Percentiles rank a stretch among this genome's conserved stretches.
These are phyloP conservation scores for Parascotia fuliginaria DNA, from an alignment of 2,888 invertebrate genomes.

Conservation along the genomic window DNA sequence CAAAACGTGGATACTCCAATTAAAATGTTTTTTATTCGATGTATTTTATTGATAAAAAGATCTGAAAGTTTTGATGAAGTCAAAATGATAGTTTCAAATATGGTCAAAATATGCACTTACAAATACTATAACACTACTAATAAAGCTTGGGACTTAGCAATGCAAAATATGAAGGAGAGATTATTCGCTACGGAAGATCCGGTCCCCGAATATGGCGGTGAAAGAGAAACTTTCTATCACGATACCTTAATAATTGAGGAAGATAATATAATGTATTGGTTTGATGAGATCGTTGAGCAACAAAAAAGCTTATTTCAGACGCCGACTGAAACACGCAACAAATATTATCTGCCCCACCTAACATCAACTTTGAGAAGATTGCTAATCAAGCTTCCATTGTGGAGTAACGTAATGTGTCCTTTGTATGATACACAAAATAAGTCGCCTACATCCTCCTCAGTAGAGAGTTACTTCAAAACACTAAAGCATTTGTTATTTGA, in stretches of 20 bases:
- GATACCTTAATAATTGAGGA: constrained; percentile 19
- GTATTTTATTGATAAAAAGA: constrained; percentile 20
- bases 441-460: constrained; percentile 2
- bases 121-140: constrained; percentile 19
- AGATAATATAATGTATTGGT: constrained; percentile 18
- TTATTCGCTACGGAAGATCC: constrained; percentile 19
- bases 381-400: constrained; percentile 3
- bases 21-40: constrained; percentile 16
- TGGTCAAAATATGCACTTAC: constrained; percentile 21
- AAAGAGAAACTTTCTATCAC: constrained; percentile 19
- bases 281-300: constrained; percentile 14
- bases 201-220: constrained; percentile 17
- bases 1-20: constrained; percentile 15
- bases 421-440: constrained; percentile 3
- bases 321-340: neutral
- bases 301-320: constrained; percentile 15
- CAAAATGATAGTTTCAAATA: constrained; percentile 12
- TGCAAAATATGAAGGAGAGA: constrained; percentile 16
- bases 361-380: constrained; percentile 2
- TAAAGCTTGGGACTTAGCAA: constrained; percentile 20
- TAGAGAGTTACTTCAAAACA: constrained; percentile 4
- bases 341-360: constrained; percentile 3
- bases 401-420: constrained; percentile 4
- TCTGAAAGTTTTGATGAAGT: constrained; percentile 17
- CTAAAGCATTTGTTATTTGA: constrained; percentile 2